A percentile compares a stretch with the other conserved stretches of the same genome.
Evolutionary conservation across 2,113 vertebrate species (phyloP).

Genomic region (Petroica traversi): DNA sequence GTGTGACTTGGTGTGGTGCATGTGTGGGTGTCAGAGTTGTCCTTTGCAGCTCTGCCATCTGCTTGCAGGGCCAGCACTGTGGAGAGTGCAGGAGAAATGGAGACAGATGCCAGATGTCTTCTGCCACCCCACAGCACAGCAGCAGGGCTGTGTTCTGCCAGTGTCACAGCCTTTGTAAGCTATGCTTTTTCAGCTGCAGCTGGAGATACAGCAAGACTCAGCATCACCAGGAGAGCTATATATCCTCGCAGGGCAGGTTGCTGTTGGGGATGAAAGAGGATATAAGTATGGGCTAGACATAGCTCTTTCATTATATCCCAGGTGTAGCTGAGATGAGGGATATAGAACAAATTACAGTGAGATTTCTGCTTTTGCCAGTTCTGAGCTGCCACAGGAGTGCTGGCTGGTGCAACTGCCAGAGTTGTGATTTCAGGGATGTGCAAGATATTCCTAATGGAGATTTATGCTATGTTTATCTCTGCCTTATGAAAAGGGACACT

Average conservation of each 20-base stretch:
- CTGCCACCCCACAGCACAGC: not conserved
- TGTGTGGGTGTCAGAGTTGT: not conserved
- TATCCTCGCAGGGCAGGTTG: not conserved
- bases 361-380: not conserved
- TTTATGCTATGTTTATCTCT: slow-evolving; percentile 6
- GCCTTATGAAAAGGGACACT: not conserved
- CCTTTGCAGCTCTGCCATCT: not conserved
- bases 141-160: not conserved
- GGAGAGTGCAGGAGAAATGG: not conserved
- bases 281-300: not conserved
- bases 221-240: not conserved
- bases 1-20: not conserved
- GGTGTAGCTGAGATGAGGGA: not conserved
- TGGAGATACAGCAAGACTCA: not conserved
- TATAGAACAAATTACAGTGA: not conserved
- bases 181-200: not conserved
- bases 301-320: slow-evolving; percentile 9
- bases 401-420: not conserved
- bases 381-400: not conserved
- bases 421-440: not conserved
- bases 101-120: not conserved
- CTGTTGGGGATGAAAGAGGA: not conserved
- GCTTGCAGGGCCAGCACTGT: not conserved
- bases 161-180: not conserved
- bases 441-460: not conserved